phyloP scores from a whole-genome alignment of 1,140 invertebrate species.

The Papilio machaon region DNA sequence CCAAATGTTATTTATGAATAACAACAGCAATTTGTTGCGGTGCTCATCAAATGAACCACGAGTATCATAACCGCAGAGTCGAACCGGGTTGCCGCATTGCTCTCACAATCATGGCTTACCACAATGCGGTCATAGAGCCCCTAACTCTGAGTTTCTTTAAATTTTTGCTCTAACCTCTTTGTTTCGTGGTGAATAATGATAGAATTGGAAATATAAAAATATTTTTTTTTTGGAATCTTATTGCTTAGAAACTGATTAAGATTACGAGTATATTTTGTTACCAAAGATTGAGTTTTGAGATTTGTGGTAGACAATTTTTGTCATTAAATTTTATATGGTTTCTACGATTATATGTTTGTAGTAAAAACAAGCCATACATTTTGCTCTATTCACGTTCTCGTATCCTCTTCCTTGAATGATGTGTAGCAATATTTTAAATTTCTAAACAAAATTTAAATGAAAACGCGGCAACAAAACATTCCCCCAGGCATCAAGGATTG shows the following conservation, averaged over 20 bases:
- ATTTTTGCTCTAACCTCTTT: neutral
- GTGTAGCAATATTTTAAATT: conserved; percentile 30
- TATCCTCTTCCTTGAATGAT: neutral
- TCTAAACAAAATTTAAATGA: conserved; percentile 23
- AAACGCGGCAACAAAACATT: conserved; percentile 2
- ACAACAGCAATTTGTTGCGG: conserved; percentile 17
- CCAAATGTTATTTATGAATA: conserved; percentile 23
- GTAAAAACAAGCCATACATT: neutral
- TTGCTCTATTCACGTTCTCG: neutral
- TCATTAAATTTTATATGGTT: too few relatives aligned
- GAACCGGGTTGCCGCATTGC: conserved; percentile 5
- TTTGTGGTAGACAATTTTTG: too few relatives aligned
- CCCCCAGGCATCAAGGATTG: conserved; percentile 15
- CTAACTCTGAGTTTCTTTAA: conserved; percentile 9
- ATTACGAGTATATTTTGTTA: too few relatives aligned
- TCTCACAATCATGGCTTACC: neutral
- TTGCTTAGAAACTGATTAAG: too few relatives aligned
- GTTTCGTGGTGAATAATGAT: neutral
- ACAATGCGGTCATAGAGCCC: neutral
- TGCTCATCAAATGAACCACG: conserved; percentile 21
- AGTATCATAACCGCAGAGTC: neutral
- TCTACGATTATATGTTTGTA: too few relatives aligned
- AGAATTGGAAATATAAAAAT: too few relatives aligned
- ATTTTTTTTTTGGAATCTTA: too few relatives aligned
- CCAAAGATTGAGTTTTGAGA: too few relatives aligned